Base-by-base conservation (phyloP, 2,888 invertebrate species). In the Drosophila setosimentum region DNA sequence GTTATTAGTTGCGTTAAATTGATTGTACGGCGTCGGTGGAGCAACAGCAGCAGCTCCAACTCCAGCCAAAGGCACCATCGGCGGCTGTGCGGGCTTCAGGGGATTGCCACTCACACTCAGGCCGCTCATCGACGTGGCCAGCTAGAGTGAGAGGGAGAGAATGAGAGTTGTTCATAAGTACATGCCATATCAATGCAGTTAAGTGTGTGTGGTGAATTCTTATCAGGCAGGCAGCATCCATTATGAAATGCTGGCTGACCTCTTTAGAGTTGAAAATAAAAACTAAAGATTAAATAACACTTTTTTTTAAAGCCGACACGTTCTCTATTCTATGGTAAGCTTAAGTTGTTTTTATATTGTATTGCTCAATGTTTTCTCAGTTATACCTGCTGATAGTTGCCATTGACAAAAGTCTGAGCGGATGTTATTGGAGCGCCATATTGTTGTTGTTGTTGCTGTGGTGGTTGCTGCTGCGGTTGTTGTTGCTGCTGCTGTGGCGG, bases 371-470 rank as follows among this genome's bases (percentile, higher is more conserved):
- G n/a, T 32, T 18, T 32, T 59, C 16, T 68, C 13, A 11, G 45
- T 2, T 58, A 77, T 80, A 92, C 93, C 89, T 93, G 92, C 86
- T 92, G 93, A 83, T 92, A 92, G 70, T 92, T 93, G 60, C 93
- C 93, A 86, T 93, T 93, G 21, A 92, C 78, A 69, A 88, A 85
- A 49, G 82, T 75, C 60, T 89, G 83, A 59, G 83, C 57, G 62
- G 88, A 73, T 42, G 87, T 71, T 58, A 80, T 78, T 55, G 91
- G 90, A 63, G 89, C 87, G 45, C 84, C 87, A 64, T 73, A 82
- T 76, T 77, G 87, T 73, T 73, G 80, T 71, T 40, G 85, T 79
- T 54, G 80, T 71, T 40, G 85, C 78, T 54, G 89, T 35, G 32
- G 79, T 27, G 59, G 50, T 35, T 70, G 51, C 21, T n/a, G 75